These are phyloP conservation scores for Myotis yumanensis DNA, from an alignment of 2,113 vertebrate genomes.

Conservation along the genomic window DNA sequence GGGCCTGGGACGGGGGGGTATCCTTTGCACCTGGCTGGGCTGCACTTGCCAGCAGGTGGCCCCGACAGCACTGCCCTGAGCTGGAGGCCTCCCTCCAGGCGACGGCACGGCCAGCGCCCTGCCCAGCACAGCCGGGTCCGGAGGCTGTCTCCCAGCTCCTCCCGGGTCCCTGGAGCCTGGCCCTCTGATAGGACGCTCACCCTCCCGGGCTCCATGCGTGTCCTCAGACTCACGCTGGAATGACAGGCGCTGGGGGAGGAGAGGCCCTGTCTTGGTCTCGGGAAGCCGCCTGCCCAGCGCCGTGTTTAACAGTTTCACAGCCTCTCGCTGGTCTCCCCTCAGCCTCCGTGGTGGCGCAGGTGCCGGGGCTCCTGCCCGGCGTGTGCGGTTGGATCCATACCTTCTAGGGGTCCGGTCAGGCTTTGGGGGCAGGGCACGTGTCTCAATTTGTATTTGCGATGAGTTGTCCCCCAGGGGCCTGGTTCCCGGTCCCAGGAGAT, in stretches of 20 bases:
- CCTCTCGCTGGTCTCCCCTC: neutral
- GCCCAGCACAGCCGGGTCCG: rapidly evolving
- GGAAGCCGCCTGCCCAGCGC: neutral
- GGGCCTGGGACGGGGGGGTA: neutral
- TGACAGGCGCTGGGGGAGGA: neutral
- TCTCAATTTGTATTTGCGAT: neutral
- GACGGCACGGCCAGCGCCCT: rapidly evolving
- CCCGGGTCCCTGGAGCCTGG: neutral
- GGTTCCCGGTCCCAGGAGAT: neutral
- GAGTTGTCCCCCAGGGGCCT: neutral
- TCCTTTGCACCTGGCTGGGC: neutral
- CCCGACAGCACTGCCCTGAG: rapidly evolving
- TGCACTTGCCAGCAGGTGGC: rapidly evolving
- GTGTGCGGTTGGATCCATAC: rapidly evolving
- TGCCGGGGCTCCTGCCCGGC: rapidly evolving
- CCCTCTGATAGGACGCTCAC: rapidly evolving
- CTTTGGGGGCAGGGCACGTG: neutral
- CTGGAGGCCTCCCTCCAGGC: rapidly evolving
- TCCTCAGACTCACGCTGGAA: neutral
- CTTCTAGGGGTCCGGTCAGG: neutral
- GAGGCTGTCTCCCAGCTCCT: neutral
- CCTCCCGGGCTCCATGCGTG: rapidly evolving
- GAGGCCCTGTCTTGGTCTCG: neutral
- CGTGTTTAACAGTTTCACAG: neutral
- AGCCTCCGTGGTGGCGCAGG: neutral